These are phyloP conservation scores for Molothrus ater DNA, from an alignment of 2,797 vertebrate species.

Conservation along the genomic window DNA sequence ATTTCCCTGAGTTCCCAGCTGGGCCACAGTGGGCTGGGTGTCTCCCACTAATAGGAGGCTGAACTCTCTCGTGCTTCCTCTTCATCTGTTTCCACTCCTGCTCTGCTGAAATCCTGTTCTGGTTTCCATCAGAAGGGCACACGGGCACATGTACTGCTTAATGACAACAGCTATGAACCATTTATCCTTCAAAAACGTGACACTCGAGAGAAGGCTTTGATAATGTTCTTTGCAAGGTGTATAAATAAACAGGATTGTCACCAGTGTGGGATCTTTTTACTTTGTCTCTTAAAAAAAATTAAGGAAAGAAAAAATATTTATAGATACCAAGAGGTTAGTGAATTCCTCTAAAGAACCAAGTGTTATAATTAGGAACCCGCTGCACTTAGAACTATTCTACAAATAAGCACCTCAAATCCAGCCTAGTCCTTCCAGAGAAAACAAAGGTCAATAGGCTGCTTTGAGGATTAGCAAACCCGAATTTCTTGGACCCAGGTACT, in stretches of 20 bases:
- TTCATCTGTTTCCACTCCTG: not conserved
- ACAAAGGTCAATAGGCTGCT: conserved; percentile 39
- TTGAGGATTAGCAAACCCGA: conserved; percentile 51
- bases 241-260: conserved; percentile 45
- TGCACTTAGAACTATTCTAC: conserved; percentile 50
- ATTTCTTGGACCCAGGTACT: conserved; percentile 51
- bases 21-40: not conserved
- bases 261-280: not conserved
- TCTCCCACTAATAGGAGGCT: not conserved
- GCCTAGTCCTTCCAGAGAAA: conserved; percentile 68
- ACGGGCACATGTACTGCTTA: not conserved
- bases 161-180: not conserved
- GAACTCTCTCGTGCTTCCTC: not conserved
- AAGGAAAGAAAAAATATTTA: conserved; percentile 49
- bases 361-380: conserved; percentile 55
- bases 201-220: not conserved
- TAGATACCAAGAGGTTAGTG: conserved; percentile 36
- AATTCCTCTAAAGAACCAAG: conserved; percentile 49
- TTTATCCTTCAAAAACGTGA: conserved; percentile 31
- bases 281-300: conserved; percentile 17
- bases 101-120: not conserved
- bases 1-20: not conserved
- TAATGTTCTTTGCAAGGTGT: not conserved
- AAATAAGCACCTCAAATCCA: conserved; percentile 60
- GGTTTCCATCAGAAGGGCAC: not conserved